Conservation (phyloP, 2,113 vertebrate genomes). For the Sigmodon hispidus region DNA sequence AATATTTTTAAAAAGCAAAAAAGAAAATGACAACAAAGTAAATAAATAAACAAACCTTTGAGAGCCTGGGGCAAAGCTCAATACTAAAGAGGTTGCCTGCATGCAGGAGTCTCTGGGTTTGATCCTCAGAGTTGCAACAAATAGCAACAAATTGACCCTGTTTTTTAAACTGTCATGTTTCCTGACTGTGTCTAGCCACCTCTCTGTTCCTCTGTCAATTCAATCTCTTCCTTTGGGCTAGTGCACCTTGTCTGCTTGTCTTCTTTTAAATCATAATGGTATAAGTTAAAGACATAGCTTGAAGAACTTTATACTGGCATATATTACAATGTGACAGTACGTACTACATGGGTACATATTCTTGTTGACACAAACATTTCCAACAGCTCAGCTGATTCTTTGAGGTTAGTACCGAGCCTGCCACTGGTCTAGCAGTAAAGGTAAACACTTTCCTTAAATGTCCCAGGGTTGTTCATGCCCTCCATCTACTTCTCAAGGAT, state of each 20-base stretch:
- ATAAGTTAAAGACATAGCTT: not conserved
- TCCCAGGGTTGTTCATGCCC: not conserved
- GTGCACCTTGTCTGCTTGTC: not conserved
- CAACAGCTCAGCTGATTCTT: not conserved
- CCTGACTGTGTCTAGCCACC: not conserved
- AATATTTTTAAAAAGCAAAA: too few species aligned
- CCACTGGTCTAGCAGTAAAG: not conserved
- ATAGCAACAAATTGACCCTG: not conserved
- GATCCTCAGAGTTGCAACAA: not conserved
- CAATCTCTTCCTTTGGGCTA: not conserved
- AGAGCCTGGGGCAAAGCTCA: not conserved
- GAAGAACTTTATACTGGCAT: constrained; percentile 27
- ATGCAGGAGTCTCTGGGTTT: not conserved
- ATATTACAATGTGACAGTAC: constrained; percentile 1
- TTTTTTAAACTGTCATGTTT: not conserved
- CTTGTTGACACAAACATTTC: not conserved
- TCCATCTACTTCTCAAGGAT: not conserved
- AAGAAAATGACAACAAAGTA: not conserved
- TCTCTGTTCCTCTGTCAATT: not conserved
- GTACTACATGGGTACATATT: not conserved
- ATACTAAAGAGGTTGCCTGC: not conserved
- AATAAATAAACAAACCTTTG: not conserved
- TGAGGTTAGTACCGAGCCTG: not conserved
- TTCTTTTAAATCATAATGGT: not conserved
- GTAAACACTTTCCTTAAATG: not conserved